phyloP scores from a whole-genome alignment of 2,797 vertebrate genomes.

The Parauchenoglanis punctatus region DNA sequence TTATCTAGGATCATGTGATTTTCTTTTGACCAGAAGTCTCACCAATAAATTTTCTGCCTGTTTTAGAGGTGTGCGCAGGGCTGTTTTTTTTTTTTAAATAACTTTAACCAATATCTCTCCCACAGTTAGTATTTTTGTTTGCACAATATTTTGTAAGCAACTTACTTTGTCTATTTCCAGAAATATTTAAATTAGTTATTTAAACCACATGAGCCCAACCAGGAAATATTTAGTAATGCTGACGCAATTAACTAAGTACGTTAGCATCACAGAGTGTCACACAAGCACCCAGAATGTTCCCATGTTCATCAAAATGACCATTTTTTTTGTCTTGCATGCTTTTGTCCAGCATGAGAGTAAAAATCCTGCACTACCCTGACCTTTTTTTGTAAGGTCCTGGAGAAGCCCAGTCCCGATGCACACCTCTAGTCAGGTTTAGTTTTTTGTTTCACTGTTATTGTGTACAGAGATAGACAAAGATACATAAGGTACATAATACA shows the following conservation, averaged over 20 bases:
- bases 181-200: neutral
- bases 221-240: neutral
- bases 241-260: neutral
- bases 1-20: neutral
- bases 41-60: neutral
- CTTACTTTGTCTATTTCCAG: neutral
- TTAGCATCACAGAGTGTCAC: neutral
- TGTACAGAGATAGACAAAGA: neutral
- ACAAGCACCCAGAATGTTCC: neutral
- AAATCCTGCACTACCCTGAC: neutral
- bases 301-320: neutral
- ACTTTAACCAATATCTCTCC: too few relatives aligned
- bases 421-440: neutral
- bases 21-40: neutral
- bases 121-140: neutral
- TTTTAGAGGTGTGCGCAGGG: neutral
- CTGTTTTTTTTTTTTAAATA: neutral
- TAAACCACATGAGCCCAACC: neutral
- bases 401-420: neutral
- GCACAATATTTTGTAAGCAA: neutral
- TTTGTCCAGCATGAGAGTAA: neutral
- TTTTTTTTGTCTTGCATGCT: neutral
- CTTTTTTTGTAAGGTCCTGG: neutral
- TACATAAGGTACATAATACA: neutral
- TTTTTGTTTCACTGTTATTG: conserved; percentile 2